phyloP scores from a whole-genome alignment of 2,797 vertebrate species.

The Glyptemys insculpta region DNA sequence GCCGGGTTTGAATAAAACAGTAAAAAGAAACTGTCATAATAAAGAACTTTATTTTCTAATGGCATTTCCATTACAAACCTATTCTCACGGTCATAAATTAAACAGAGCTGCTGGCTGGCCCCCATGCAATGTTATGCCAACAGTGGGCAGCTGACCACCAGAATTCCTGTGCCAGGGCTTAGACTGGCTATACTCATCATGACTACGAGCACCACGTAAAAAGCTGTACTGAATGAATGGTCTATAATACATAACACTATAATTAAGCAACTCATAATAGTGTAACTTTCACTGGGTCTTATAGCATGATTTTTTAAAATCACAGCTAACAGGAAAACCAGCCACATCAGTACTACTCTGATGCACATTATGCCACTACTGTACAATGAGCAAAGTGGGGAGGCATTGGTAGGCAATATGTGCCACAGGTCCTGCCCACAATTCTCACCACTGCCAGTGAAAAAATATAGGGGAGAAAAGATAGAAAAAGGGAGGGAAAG shows the following conservation, averaged over 20 bases:
- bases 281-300: neutral
- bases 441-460: neutral
- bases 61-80: conserved; percentile 6
- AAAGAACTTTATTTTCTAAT: conserved; percentile 47
- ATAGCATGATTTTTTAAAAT: neutral
- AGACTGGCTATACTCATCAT: neutral
- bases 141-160: neutral
- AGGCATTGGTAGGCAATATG: neutral
- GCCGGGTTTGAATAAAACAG: neutral
- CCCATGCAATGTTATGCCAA: neutral
- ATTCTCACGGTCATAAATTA: conserved; percentile 28
- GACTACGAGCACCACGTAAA: neutral
- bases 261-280: neutral
- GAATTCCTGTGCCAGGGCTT: neutral
- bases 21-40: neutral
- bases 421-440: neutral
- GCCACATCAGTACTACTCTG: neutral
- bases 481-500: neutral
- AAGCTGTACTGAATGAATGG: neutral
- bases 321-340: neutral
- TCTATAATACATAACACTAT: neutral
- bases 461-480: neutral
- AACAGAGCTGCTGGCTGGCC: conserved; percentile 19
- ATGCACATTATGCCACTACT: neutral
- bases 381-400: neutral